phyloP scores from a whole-genome alignment of 2,113 vertebrate species.

The Callipepla squamata region DNA sequence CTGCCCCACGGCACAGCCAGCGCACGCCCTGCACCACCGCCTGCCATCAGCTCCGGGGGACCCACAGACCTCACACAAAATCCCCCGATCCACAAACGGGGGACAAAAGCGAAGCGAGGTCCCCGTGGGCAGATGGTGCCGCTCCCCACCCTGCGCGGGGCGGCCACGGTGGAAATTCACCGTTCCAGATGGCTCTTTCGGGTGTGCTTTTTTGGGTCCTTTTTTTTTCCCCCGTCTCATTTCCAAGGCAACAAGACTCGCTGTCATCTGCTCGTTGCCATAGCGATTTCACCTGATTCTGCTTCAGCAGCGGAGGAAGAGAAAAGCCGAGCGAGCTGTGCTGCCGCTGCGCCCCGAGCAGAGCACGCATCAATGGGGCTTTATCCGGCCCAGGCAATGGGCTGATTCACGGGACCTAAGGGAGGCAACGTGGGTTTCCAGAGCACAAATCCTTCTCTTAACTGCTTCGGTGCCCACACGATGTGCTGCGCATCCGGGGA shows the following conservation, averaged over 20 bases:
- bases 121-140: neutral
- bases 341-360: constrained; percentile 26
- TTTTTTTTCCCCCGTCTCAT: constrained; percentile 60
- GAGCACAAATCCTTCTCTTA: constrained; percentile 58
- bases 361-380: constrained; percentile 44
- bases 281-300: constrained; percentile 78
- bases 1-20: rapidly evolving
- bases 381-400: constrained; percentile 44
- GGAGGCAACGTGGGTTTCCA: constrained; percentile 38
- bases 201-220: neutral
- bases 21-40: neutral
- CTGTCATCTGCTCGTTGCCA: constrained; percentile 79
- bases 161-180: constrained; percentile 58
- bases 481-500: constrained; percentile 22
- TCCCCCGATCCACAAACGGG: neutral
- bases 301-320: constrained; percentile 43
- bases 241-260: constrained; percentile 77
- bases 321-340: constrained; percentile 24
- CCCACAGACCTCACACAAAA: rapidly evolving
- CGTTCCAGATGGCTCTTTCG: constrained; percentile 60
- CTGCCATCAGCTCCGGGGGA: neutral
- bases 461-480: constrained; percentile 57
- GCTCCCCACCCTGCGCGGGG: neutral
- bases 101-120: neutral
- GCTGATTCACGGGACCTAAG: constrained; percentile 60